Conservation (phyloP, 1,140 invertebrate genomes). For the Bombyx mandarina region DNA sequence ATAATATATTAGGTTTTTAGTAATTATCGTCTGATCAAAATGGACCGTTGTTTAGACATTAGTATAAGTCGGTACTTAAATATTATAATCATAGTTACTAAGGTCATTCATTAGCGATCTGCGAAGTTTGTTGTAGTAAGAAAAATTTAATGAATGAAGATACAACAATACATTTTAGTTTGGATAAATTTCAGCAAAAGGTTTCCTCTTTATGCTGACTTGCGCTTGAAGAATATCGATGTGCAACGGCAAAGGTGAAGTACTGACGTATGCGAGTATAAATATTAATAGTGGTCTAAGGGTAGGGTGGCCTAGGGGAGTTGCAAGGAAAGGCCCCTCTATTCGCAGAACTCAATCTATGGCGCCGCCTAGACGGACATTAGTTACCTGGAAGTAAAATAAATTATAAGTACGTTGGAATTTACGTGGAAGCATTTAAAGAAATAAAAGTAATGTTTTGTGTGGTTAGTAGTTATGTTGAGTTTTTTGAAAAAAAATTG, state of each 20-base stretch:
- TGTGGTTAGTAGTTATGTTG: background rate
- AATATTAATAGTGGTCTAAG: conserved; percentile 48
- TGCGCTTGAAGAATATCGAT: background rate
- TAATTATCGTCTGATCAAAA: no score
- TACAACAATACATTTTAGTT: no score
- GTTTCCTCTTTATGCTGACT: background rate
- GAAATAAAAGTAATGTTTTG: background rate
- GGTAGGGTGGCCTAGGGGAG: conserved; percentile 23
- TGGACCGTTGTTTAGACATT: no score
- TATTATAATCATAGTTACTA: no score
- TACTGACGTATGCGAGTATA: conserved; percentile 23
- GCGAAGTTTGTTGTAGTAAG: no score
- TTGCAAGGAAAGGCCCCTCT: conserved; percentile 42
- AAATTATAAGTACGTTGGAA: conserved; percentile 38
- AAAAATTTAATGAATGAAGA: no score
- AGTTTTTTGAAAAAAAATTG: no score
- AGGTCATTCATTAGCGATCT: no score
- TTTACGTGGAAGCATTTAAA: conserved; percentile 7
- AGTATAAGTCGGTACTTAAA: no score
- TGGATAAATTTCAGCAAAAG: no score
- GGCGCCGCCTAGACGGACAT: conserved; percentile 40
- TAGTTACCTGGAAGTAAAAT: conserved; percentile 44
- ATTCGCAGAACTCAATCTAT: conserved; percentile 51
- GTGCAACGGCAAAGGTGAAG: conserved; percentile 1
- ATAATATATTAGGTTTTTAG: no score